Evolutionary conservation across 1,140 invertebrate genomes (phyloP).

Genomic region (Drepana arcuata): DNA sequence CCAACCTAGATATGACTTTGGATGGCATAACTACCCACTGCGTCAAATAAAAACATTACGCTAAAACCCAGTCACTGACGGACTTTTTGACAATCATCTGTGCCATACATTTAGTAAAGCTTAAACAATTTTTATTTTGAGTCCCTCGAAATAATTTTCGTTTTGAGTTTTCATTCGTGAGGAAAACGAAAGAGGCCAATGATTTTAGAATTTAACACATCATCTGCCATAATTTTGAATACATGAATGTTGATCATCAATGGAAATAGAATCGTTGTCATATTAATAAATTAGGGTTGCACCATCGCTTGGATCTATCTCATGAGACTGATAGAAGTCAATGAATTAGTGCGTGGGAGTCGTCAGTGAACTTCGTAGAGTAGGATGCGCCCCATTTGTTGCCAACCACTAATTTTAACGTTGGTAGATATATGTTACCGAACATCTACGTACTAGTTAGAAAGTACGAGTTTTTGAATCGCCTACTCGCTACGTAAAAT

Average conservation of each 20-base stretch:
- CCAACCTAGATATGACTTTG: too few relatives aligned
- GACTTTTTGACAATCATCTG: too few relatives aligned
- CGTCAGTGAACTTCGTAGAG: conserved; percentile 49
- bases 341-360: conserved; percentile 46
- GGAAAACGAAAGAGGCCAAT: conserved; percentile 38
- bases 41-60: too few relatives aligned
- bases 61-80: too few relatives aligned
- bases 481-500: background rate
- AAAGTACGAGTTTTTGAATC: background rate
- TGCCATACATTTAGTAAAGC: too few relatives aligned
- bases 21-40: too few relatives aligned
- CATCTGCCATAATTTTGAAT: too few relatives aligned
- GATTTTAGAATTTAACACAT: conserved; percentile 10
- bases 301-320: conserved; percentile 30
- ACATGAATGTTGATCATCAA: conserved; percentile 8
- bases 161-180: conserved; percentile 19
- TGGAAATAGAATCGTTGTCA: conserved; percentile 23
- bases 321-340: conserved; percentile 31
- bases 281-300: conserved; percentile 34
- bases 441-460: background rate
- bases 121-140: conserved; percentile 19
- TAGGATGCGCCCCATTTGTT: conserved; percentile 55
- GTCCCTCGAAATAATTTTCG: conserved; percentile 9
- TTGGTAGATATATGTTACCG: background rate
- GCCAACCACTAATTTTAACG: conserved; percentile 19